A percentile compares a stretch with the other conserved stretches of the same genome.
Conservation (phyloP, 2,888 invertebrate species). For the Melipona bicolor region DNA sequence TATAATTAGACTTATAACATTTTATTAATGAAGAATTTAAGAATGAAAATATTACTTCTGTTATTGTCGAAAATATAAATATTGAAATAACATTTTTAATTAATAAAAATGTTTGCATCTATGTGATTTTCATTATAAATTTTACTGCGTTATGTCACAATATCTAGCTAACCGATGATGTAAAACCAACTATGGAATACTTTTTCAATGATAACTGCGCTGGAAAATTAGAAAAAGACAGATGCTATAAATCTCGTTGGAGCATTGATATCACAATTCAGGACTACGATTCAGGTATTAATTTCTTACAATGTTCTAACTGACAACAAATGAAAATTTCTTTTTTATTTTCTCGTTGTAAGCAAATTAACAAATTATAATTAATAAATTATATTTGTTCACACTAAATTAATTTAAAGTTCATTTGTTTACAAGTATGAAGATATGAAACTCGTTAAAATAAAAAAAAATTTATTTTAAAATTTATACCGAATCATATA, state of each 20-base stretch:
- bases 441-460: too few species aligned
- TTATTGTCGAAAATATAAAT: background rate
- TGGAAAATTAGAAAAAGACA: conserved; percentile 85
- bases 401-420: background rate
- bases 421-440: too few species aligned
- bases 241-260: conserved; percentile 89
- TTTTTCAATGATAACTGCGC: conserved; percentile 88
- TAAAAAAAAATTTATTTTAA: too few species aligned
- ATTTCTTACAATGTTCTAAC: background rate
- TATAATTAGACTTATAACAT: background rate
- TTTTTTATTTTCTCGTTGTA: background rate
- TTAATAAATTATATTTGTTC: background rate
- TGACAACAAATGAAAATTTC: background rate
- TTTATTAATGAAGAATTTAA: background rate
- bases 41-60: background rate
- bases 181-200: conserved; percentile 87
- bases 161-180: conserved; percentile 84
- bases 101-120: background rate
- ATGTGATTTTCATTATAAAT: background rate
- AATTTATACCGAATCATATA: too few species aligned
- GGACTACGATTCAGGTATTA: conserved; percentile 84
- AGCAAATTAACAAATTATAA: background rate
- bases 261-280: conserved; percentile 88
- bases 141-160: conserved; percentile 28
- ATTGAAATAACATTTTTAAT: background rate